phyloP scores from a whole-genome alignment of 1,140 invertebrate species.

The Meloidogyne floridensis region DNA sequence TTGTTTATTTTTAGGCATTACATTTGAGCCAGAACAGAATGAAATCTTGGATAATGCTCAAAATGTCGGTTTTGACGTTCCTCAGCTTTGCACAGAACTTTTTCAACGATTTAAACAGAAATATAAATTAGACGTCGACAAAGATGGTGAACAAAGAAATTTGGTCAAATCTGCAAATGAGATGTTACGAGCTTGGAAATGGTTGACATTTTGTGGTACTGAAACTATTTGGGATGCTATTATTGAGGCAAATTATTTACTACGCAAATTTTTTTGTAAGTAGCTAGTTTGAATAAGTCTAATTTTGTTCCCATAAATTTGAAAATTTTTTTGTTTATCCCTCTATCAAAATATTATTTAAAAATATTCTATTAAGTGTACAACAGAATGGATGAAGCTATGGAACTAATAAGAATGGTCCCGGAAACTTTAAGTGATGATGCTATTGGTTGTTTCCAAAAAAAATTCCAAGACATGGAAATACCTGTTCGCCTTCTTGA shows the following conservation, averaged over 20 bases:
- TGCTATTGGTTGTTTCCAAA: conserved; percentile 29
- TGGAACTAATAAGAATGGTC: conserved; percentile 41
- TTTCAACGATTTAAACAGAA: conserved; percentile 36
- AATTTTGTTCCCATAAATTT: no score
- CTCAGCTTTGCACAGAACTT: conserved; percentile 34
- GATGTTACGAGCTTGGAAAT: conserved; percentile 45
- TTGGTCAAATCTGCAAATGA: conserved; percentile 27
- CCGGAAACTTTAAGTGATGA: conserved; percentile 31
- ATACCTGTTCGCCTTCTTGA: conserved; percentile 14
- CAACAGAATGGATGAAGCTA: conserved; percentile 43
- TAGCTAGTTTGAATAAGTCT: background rate
- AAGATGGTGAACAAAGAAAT: conserved; percentile 5
- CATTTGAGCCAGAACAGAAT: conserved; percentile 36
- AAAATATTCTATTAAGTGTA: conserved; percentile 24
- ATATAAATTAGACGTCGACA: background rate
- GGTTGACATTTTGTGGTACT: conserved; percentile 45
- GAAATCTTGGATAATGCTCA: conserved; percentile 30
- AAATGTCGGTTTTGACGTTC: conserved; percentile 40
- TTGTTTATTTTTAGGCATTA: conserved; percentile 23
- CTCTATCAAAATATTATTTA: no score
- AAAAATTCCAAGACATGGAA: conserved; percentile 26
- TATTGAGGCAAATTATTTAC: conserved; percentile 46
- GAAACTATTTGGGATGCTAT: conserved; percentile 46
- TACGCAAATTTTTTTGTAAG: conserved; percentile 49
- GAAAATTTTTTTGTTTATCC: no score